These are phyloP conservation scores for Sarotherodon lohbergeri DNA, from an alignment of 2,113 vertebrate species.

Conservation along the genomic window DNA sequence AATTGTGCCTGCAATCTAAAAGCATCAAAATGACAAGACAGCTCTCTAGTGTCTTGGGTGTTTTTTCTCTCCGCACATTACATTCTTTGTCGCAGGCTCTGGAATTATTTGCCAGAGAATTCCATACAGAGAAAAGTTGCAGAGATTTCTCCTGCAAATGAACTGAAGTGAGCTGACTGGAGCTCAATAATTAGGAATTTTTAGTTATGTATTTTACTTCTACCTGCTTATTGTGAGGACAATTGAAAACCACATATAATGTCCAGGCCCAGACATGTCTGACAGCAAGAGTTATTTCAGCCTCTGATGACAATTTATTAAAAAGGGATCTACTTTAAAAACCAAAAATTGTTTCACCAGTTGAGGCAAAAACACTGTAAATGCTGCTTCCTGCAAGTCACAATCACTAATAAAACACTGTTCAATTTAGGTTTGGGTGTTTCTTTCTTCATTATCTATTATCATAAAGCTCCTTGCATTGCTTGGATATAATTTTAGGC, in stretches of 20 bases:
- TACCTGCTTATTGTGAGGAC: neutral
- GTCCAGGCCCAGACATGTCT: neutral
- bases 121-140: neutral
- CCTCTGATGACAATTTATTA: neutral
- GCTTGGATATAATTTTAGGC: neutral
- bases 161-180: neutral
- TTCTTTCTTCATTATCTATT: too few relatives aligned
- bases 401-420: too few relatives aligned
- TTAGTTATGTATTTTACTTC: neutral
- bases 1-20: neutral
- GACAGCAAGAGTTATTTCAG: neutral
- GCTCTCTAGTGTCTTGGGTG: neutral
- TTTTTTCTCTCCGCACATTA: neutral
- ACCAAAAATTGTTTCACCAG: too few relatives aligned
- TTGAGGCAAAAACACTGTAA: too few relatives aligned
- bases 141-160: neutral
- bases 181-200: neutral
- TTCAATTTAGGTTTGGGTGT: too few relatives aligned
- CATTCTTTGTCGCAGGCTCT: neutral
- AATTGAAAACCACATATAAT: neutral
- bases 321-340: neutral
- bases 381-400: too few relatives aligned
- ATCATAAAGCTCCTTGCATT: too few relatives aligned
- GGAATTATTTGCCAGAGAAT: constrained; percentile 11
- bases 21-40: neutral